Conservation (phyloP, 2,797 vertebrate species). For the Anomalospiza imberbis region DNA sequence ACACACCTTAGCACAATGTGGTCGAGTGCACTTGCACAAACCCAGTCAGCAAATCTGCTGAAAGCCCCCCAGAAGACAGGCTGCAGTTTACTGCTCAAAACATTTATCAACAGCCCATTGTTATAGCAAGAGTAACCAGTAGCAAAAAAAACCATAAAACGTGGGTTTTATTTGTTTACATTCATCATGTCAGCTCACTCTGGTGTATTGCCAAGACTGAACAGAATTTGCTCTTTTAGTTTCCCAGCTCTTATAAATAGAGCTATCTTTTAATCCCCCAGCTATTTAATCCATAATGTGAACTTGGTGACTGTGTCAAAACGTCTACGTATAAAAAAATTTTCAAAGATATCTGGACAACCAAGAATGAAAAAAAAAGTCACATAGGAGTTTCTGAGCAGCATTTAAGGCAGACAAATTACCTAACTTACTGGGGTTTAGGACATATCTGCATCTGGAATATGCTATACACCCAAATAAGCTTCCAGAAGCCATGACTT, state of each 20-base stretch:
- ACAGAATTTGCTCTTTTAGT: neutral
- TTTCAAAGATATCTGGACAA: neutral
- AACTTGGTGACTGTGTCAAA: neutral
- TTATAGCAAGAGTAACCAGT: neutral
- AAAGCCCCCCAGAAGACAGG: neutral
- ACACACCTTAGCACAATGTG: neutral
- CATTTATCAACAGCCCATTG: neutral
- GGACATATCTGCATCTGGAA: neutral
- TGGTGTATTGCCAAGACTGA: neutral
- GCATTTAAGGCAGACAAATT: neutral
- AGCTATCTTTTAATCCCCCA: neutral
- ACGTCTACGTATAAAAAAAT: rapidly evolving
- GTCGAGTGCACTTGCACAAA: neutral
- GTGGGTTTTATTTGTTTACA: neutral
- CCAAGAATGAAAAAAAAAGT: neutral
- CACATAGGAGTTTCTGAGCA: neutral
- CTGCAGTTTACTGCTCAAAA: neutral
- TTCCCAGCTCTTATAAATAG: neutral
- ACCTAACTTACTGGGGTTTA: neutral
- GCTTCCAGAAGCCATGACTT: neutral
- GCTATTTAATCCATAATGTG: neutral
- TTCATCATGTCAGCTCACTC: neutral
- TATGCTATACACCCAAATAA: neutral
- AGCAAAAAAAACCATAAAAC: neutral
- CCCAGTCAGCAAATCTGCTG: neutral